Base-by-base conservation (phyloP, 1,140 invertebrate genomes). In the Telenomus remus region DNA sequence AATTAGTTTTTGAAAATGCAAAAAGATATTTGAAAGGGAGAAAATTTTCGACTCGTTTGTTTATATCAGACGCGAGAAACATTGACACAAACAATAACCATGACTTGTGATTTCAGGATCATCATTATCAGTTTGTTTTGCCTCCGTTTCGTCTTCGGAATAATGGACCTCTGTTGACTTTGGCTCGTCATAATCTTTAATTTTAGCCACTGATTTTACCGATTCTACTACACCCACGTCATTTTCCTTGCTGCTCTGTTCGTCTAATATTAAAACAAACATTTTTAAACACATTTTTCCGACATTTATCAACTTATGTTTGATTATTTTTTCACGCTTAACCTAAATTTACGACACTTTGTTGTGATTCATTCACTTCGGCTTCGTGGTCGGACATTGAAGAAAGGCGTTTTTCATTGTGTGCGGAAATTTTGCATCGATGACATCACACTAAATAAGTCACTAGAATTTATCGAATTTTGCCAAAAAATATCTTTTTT, bases 351-450 rank as follows among this genome's bases (percentile, higher is more conserved):
- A 35, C 10, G 48, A 11, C 8, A 12, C 14, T 5, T 14, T 42
- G 59, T 61, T 69, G 68, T 27, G 19, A 27, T 57, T 51, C 55
- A 27, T 68, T 46, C 10, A n/a, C 10, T 43, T 44, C 59, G 39
- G 68, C 55, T 60, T 73, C 72, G 42, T 56, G 64, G 48, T 33
- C 56, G 57, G 80, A 82, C 81, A 82, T 82, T 47, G 77, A 81
- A 77, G 12, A 12, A 10, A 12, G 19, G 49, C 44, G 14, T 70
- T 3, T 27, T 27, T 27, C 19, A 27, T 27, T 27, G 19, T 27
- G 19, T 27, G 19, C 1, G 19, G 6, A 1, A 27, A 1, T 27
- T 27, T 27, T 27, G 2, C 19, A 27, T 27, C n/a, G n/a, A n/a
- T n/a, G n/a, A n/a, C n/a, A n/a, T n/a, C n/a, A n/a, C n/a, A n/a